These are phyloP conservation scores for Eupsilia transversa DNA, from an alignment of 2,888 invertebrate species.

Conservation along the genomic window DNA sequence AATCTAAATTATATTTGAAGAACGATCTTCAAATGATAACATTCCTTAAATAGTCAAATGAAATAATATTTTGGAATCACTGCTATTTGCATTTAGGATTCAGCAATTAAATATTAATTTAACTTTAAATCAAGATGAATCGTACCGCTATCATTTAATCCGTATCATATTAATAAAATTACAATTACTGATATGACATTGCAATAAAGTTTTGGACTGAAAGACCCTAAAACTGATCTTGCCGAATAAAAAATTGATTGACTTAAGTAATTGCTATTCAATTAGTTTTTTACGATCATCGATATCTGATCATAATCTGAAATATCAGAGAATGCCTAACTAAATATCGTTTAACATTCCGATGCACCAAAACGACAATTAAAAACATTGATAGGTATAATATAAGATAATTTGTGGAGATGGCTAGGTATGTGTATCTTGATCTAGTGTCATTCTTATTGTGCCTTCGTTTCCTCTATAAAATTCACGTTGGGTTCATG, in stretches of 20 bases:
- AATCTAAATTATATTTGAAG: constrained; percentile 41
- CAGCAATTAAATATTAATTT: constrained; percentile 32
- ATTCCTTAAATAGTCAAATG: constrained; percentile 42
- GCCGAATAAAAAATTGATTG: constrained; percentile 40
- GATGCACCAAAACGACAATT: not conserved
- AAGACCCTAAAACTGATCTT: constrained; percentile 26
- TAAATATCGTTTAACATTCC: constrained; percentile 33
- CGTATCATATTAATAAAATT: constrained; percentile 26
- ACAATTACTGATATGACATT: constrained; percentile 27
- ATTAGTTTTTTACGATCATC: constrained; percentile 39
- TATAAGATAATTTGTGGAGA: not conserved
- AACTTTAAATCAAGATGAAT: constrained; percentile 24
- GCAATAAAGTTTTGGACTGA: not conserved
- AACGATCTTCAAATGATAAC: constrained; percentile 43
- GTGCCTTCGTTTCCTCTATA: too few species aligned
- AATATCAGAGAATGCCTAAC: constrained; percentile 30
- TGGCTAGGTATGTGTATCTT: not conserved
- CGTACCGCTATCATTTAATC: constrained; percentile 1
- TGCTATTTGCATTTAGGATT: constrained; percentile 29
- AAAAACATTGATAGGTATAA: not conserved
- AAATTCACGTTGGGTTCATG: not conserved
- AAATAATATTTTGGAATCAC: constrained; percentile 31
- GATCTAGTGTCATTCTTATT: not conserved
- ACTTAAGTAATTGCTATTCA: constrained; percentile 28
- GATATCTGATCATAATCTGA: constrained; percentile 33